A percentile compares a stretch with the other conserved stretches of the same genome.
phyloP scores from a whole-genome alignment of 2,113 vertebrate genomes.

The Rhizomys pruinosus region DNA sequence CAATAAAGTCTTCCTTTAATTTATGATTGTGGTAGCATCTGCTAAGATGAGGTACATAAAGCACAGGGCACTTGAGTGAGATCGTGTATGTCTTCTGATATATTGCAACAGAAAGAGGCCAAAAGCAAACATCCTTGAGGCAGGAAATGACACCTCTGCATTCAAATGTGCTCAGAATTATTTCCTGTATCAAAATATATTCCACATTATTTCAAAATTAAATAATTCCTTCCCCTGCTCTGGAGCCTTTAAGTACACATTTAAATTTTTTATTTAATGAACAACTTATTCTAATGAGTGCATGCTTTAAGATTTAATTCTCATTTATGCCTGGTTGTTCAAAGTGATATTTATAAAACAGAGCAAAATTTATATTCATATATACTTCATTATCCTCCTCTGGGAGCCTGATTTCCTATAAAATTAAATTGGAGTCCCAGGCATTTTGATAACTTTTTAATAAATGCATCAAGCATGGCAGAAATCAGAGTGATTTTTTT shows the following conservation, averaged over 20 bases:
- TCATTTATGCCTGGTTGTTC: not conserved
- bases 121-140: not conserved
- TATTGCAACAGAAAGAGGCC: not conserved
- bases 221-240: not conserved
- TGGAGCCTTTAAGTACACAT: not conserved
- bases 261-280: conserved; percentile 11
- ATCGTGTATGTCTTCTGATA: not conserved
- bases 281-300: not conserved
- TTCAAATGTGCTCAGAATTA: not conserved
- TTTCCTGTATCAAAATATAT: not conserved
- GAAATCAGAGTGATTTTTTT: conserved; percentile 16
- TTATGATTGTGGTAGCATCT: conserved; percentile 79
- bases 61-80: conserved; percentile 11
- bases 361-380: not conserved
- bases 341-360: conserved; percentile 35
- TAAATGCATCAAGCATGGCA: not conserved
- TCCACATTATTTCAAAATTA: conserved; percentile 34
- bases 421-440: conserved; percentile 23
- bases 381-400: not conserved
- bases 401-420: not conserved
- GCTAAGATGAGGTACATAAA: conserved; percentile 78
- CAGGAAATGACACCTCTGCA: not conserved
- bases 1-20: conserved; percentile 79
- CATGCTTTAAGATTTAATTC: not conserved
- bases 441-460: conserved; percentile 10